These are phyloP conservation scores for Eremophila alpestris DNA, from an alignment of 2,797 vertebrate species.

Conservation along the genomic window DNA sequence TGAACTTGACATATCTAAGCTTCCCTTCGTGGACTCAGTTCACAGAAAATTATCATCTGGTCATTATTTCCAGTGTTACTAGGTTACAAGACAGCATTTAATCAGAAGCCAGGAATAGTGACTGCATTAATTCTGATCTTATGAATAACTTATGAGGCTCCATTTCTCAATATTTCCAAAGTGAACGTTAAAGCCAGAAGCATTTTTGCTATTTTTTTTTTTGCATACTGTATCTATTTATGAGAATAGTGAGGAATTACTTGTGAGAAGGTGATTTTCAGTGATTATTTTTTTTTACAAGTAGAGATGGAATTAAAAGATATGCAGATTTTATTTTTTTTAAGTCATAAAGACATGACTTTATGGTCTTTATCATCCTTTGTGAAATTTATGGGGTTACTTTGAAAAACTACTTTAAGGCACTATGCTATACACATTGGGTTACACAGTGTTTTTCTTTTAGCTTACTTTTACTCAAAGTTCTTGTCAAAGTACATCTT, in stretches of 20 bases:
- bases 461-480: background rate
- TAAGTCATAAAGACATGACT: background rate
- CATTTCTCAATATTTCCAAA: slow-evolving; percentile 58
- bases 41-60: slow-evolving; percentile 9
- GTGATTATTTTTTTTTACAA: background rate
- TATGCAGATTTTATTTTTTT: background rate
- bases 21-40: slow-evolving; percentile 32
- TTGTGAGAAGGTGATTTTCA: background rate
- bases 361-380: background rate
- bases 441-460: background rate
- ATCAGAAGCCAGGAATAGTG: slow-evolving; percentile 47
- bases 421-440: background rate
- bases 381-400: background rate
- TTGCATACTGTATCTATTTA: background rate
- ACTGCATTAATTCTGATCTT: slow-evolving; percentile 51
- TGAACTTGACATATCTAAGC: background rate
- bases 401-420: background rate
- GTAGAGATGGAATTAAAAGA: background rate
- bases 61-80: slow-evolving; percentile 50
- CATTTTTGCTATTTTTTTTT: background rate
- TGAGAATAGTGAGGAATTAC: background rate
- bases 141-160: slow-evolving; percentile 50
- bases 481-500: background rate
- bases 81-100: slow-evolving; percentile 59
- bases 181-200: background rate